These are phyloP conservation scores for Pandemis cinnamomeana DNA, from an alignment of 2,888 invertebrate species.

Conservation along the genomic window DNA sequence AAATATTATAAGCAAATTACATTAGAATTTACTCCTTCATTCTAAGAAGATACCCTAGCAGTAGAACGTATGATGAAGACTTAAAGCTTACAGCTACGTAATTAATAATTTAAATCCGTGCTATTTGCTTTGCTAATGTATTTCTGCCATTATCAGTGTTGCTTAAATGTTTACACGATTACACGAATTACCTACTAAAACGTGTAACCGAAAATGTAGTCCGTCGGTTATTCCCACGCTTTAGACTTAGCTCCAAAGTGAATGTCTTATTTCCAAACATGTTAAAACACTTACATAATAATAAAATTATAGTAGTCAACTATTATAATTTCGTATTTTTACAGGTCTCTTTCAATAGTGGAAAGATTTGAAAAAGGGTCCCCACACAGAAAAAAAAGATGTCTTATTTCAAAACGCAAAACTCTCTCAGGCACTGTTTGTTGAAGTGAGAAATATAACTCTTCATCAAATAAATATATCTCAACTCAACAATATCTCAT, in stretches of 20 bases:
- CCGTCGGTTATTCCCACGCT: neutral
- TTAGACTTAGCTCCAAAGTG: neutral
- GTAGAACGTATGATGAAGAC: too few relatives aligned
- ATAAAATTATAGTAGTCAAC: neutral
- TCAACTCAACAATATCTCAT: too few relatives aligned
- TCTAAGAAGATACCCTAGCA: too few relatives aligned
- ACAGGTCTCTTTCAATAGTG: neutral
- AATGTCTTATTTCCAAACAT: neutral
- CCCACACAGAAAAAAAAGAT: too few relatives aligned
- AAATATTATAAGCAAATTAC: too few relatives aligned
- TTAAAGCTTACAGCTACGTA: neutral
- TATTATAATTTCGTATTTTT: neutral
- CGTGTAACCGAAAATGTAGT: neutral
- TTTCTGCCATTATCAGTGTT: constrained; percentile 2
- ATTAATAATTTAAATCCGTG: neutral
- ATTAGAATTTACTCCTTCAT: too few relatives aligned
- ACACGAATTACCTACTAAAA: too few relatives aligned
- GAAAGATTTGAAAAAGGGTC: neutral
- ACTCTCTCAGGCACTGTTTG: too few relatives aligned
- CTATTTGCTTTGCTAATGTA: constrained; percentile 5
- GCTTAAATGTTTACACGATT: neutral
- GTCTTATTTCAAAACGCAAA: too few relatives aligned
- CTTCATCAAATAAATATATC: too few relatives aligned
- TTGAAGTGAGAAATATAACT: too few relatives aligned
- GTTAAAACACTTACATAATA: neutral